Percentiles rank a stretch among this genome's conserved stretches.
Conservation (phyloP, 1,140 invertebrate genomes). For the Lysiphlebus fabarum region DNA sequence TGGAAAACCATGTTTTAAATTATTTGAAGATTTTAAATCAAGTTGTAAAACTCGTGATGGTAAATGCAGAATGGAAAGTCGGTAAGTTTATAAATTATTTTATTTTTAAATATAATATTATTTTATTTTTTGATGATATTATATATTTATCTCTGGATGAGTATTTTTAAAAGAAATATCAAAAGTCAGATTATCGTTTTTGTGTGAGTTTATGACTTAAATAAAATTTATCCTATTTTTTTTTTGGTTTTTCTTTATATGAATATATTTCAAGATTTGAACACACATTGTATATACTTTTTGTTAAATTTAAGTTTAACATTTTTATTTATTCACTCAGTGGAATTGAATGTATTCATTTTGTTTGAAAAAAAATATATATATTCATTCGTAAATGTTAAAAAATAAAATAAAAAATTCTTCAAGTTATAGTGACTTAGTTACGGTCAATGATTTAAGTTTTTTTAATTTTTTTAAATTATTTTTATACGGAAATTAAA, state of each 20-base stretch:
- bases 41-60: constrained; percentile 79
- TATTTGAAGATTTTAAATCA: constrained; percentile 79
- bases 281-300: too few species aligned
- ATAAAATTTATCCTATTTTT: constrained; percentile 7
- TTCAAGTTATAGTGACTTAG: too few species aligned
- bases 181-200: background rate
- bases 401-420: too few species aligned
- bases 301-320: too few species aligned
- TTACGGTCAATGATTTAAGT: too few species aligned
- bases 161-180: background rate
- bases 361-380: too few species aligned
- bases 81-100: constrained; percentile 58
- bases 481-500: too few species aligned
- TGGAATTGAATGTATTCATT: too few species aligned
- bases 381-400: too few species aligned
- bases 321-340: too few species aligned
- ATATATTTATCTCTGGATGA: constrained; percentile 7
- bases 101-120: constrained; percentile 8
- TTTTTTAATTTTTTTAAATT: too few species aligned
- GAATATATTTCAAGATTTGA: background rate
- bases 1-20: constrained; percentile 70
- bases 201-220: background rate
- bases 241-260: constrained; percentile 4
- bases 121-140: background rate
- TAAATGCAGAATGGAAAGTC: constrained; percentile 82